Evolutionary conservation across 1,140 invertebrate genomes (phyloP).

Genomic region (Dendrolimus kikuchii): DNA sequence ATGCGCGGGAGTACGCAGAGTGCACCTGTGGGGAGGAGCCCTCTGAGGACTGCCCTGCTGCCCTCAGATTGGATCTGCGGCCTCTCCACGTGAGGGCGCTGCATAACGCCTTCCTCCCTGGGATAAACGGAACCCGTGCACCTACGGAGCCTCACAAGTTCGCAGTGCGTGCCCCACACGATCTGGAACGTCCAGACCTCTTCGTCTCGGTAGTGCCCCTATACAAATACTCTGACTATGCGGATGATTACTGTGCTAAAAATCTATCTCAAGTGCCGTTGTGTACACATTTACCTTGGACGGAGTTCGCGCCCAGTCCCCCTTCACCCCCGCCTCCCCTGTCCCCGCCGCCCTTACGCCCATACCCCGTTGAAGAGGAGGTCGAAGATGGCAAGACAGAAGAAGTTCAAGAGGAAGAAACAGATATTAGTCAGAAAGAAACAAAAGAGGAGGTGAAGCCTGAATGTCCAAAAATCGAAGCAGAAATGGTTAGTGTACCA

Average conservation of each 20-base stretch:
- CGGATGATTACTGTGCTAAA: slow-evolving; percentile 60
- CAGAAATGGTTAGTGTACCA: slow-evolving; percentile 26
- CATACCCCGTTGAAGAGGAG: slow-evolving; percentile 29
- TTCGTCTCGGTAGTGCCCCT: slow-evolving; percentile 63
- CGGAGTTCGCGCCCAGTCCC: slow-evolving; percentile 41
- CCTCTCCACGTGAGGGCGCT: slow-evolving; percentile 46
- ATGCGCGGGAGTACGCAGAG: slow-evolving; percentile 33
- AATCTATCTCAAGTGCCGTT: slow-evolving; percentile 51
- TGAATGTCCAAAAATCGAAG: slow-evolving; percentile 13
- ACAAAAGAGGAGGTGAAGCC: slow-evolving; percentile 7
- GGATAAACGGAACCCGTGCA: slow-evolving; percentile 54
- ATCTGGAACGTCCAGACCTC: slow-evolving; percentile 43
- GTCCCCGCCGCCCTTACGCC: slow-evolving; percentile 34
- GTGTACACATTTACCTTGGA: slow-evolving; percentile 41
- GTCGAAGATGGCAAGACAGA: slow-evolving; percentile 11
- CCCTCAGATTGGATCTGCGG: slow-evolving; percentile 14
- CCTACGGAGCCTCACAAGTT: slow-evolving; percentile 39
- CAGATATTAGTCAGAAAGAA: too few relatives aligned
- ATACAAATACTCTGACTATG: slow-evolving; percentile 66
- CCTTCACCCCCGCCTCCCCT: slow-evolving; percentile 34
- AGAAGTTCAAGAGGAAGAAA: slow-evolving; percentile 4
- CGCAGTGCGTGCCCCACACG: slow-evolving; percentile 36
- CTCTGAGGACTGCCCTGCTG: slow-evolving; percentile 24
- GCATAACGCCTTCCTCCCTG: slow-evolving; percentile 42
- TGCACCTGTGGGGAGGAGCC: slow-evolving; percentile 41